These are phyloP conservation scores for Tamias sibiricus DNA, from an alignment of 2,113 vertebrate species.

Conservation along the genomic window DNA sequence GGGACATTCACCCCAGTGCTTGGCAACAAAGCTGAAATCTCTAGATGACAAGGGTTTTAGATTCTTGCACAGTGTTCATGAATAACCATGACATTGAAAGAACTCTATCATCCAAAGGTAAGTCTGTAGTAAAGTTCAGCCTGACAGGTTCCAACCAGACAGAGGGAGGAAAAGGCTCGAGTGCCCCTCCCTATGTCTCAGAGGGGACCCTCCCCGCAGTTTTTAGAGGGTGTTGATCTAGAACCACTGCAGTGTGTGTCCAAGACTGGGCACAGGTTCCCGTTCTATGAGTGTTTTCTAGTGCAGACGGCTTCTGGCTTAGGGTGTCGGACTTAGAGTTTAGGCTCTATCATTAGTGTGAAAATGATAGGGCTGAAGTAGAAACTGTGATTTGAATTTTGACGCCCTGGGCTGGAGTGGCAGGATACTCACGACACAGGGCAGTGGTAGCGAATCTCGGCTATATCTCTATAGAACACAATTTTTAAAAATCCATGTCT, in stretches of 20 bases:
- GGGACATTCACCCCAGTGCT: not conserved
- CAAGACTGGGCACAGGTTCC: not conserved
- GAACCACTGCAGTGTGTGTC: not conserved
- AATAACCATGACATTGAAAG: not conserved
- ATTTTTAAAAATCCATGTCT: not conserved
- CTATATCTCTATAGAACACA: not conserved
- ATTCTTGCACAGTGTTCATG: not conserved
- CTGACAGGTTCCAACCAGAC: not conserved
- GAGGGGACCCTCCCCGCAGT: not conserved
- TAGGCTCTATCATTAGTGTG: not conserved
- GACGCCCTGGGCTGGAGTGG: not conserved
- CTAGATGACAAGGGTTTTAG: not conserved
- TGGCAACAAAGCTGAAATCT: not conserved
- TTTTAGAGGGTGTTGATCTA: not conserved
- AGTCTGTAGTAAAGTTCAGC: not conserved
- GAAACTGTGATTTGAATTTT: not conserved
- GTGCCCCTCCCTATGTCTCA: not conserved
- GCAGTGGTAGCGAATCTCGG: too few relatives aligned
- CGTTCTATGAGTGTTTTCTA: not conserved
- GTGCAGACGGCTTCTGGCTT: too few relatives aligned
- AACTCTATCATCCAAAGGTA: not conserved
- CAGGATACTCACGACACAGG: too few relatives aligned
- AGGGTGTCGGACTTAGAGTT: not conserved
- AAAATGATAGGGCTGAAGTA: too few relatives aligned
- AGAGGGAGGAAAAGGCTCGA: not conserved